Percentiles rank a stretch among this genome's conserved stretches.
Conservation (phyloP, 2,888 invertebrate genomes). For the Hypsopygia costalis region DNA sequence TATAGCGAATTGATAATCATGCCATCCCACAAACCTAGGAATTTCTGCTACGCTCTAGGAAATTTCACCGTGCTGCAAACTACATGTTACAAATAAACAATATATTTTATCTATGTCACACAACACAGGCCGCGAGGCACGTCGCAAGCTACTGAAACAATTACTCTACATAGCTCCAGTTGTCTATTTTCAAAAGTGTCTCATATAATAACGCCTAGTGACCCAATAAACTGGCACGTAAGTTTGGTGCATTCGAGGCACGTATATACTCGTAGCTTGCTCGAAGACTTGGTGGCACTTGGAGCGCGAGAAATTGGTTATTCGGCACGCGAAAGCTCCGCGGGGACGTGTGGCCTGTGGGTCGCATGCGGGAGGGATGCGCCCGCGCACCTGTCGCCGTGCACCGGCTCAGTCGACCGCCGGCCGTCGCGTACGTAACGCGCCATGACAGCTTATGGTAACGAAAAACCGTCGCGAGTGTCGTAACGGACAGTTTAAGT, state of each 20-base stretch:
- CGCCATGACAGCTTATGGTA: constrained; percentile 46
- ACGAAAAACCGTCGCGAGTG: constrained; percentile 55
- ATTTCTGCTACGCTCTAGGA: too few relatives aligned
- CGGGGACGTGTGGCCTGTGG: constrained; percentile 7
- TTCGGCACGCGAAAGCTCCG: constrained; percentile 61
- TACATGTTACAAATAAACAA: too few relatives aligned
- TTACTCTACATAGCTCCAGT: too few relatives aligned
- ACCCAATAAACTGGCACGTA: constrained; percentile 16
- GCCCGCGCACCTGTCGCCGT: constrained; percentile 46
- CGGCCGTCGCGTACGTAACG: constrained; percentile 35
- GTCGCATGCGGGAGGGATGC: constrained; percentile 15
- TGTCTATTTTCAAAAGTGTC: constrained; percentile 7
- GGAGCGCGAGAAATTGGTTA: constrained; percentile 52
- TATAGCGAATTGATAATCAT: too few relatives aligned
- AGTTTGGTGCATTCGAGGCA: constrained; percentile 17
- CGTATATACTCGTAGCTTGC: constrained; percentile 14
- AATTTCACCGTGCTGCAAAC: too few relatives aligned
- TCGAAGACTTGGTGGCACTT: too few relatives aligned
- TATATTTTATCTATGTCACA: too few relatives aligned
- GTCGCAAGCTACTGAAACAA: too few relatives aligned
- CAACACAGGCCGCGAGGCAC: too few relatives aligned
- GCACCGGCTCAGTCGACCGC: constrained; percentile 41
- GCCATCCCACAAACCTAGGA: too few relatives aligned
- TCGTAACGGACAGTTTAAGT: constrained; percentile 37
- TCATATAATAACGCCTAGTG: constrained; percentile 25